Conservation (phyloP, 2,888 invertebrate genomes). For the Drepana falcataria region DNA sequence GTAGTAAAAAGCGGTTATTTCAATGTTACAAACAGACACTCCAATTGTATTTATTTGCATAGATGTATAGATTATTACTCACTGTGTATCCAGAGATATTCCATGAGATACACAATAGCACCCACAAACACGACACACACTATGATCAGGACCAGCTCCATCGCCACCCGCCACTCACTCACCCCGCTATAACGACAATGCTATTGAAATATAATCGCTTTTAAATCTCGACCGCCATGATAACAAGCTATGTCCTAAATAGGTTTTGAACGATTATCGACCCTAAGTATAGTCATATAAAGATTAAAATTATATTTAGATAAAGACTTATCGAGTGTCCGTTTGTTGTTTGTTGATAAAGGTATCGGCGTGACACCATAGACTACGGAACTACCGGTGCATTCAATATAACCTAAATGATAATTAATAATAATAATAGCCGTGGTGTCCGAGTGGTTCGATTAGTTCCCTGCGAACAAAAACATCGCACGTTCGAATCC, state of each 20-base stretch:
- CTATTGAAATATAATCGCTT: not conserved
- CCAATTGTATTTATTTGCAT: no score
- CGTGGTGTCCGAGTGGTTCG: no score
- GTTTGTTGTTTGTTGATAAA: not conserved
- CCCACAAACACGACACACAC: slow-evolving; percentile 9
- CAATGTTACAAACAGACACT: no score
- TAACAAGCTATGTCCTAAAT: not conserved
- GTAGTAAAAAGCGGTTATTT: no score
- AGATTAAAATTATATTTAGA: not conserved
- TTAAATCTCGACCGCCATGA: not conserved
- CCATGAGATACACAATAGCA: slow-evolving; percentile 7
- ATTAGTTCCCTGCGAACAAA: no score
- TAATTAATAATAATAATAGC: no score
- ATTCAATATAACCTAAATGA: no score
- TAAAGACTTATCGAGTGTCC: not conserved
- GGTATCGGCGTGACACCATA: no score
- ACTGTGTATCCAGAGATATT: slow-evolving; percentile 6
- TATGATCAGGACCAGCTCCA: slow-evolving; percentile 6
- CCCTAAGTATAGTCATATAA: not conserved
- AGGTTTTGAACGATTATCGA: not conserved
- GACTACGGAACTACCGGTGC: no score
- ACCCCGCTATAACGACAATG: not conserved
- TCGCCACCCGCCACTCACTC: not conserved
- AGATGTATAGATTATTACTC: not conserved
- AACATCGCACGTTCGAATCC: no score